Base-by-base conservation (phyloP, 2,888 invertebrate species). In the Ethmia dodecea region DNA sequence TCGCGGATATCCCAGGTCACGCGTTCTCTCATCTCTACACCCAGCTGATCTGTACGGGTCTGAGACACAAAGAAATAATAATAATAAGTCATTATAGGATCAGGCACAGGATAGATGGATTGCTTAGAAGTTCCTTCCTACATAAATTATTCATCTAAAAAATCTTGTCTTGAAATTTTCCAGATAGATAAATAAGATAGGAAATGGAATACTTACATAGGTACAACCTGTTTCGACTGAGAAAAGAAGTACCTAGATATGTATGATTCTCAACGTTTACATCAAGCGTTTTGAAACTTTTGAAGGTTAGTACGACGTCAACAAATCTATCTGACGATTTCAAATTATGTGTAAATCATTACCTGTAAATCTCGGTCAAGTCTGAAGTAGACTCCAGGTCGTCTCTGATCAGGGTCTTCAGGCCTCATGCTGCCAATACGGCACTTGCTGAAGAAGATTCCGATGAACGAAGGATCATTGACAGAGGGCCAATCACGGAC, bases 381-480 rank as follows among this genome's bases (percentile, higher is more conserved):
- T 87, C 93, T 90, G 65, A 94, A 95, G 73, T 96, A 96, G 11
- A 94, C 92, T 16, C 96, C 96, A 0, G 96, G 92, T 33, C 87
- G 84, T 42, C 94, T 89, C 55, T 90, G 90, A 66, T 96, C 94
- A 2, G 90, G 73, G 49, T 96, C 96, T 11, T 91, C 91, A 0
- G 89, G 88, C 40, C 92, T 87, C 37, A 92, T 80, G 32, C 86
- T 88, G 8, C 95, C 96, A 29, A 95, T 92, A 33, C 94, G 91
- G 60, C 95, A 95, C 66, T 94, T 95, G 68, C 95, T 95, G 79
- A 93, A 95, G 86, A 95, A 97, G 43, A 97, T 96, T 0, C 97
- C 97, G 47, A 98, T 97, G 72, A 98, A 96, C 0, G 95, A 92
- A 0, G 97, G 97, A 73, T 98, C 97, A 54, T 94, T 93, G 47